Conservation (phyloP, 2,888 invertebrate species). For the Phyto melanocephala region DNA sequence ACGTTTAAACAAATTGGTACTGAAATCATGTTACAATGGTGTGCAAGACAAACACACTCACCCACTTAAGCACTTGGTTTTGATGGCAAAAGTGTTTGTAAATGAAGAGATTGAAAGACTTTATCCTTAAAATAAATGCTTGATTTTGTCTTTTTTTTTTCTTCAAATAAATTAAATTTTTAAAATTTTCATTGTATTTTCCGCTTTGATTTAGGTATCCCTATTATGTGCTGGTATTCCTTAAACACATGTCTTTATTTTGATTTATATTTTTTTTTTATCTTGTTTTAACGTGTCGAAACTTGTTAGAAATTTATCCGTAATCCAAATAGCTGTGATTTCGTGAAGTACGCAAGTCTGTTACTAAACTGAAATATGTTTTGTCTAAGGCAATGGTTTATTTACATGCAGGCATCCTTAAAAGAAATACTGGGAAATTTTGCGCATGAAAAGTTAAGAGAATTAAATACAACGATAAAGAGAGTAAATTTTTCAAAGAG, state of each 20-base stretch:
- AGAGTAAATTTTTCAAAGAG: not conserved
- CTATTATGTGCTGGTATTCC: not conserved
- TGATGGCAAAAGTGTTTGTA: no score
- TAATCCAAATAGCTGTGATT: constrained; percentile 30
- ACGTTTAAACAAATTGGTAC: no score
- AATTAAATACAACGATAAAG: not conserved
- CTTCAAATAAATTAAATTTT: not conserved
- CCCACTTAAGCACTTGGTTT: no score
- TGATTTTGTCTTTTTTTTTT: not conserved
- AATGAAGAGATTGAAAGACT: no score
- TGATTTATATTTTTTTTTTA: constrained; percentile 32
- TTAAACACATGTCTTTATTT: constrained; percentile 48
- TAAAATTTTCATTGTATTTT: not conserved
- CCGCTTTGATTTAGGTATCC: not conserved
- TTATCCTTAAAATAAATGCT: no score
- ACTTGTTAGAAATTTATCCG: constrained; percentile 38
- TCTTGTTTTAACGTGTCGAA: constrained; percentile 31
- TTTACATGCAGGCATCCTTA: not conserved
- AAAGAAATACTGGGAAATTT: constrained; percentile 52
- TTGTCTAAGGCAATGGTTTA: constrained; percentile 21
- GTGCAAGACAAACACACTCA: no score
- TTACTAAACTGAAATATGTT: constrained; percentile 45
- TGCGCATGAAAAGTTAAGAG: not conserved
- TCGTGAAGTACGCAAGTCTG: constrained; percentile 60
- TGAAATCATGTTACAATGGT: no score